These are phyloP conservation scores for Mythimna ferrago DNA, from an alignment of 2,888 invertebrate genomes.

Conservation along the genomic window DNA sequence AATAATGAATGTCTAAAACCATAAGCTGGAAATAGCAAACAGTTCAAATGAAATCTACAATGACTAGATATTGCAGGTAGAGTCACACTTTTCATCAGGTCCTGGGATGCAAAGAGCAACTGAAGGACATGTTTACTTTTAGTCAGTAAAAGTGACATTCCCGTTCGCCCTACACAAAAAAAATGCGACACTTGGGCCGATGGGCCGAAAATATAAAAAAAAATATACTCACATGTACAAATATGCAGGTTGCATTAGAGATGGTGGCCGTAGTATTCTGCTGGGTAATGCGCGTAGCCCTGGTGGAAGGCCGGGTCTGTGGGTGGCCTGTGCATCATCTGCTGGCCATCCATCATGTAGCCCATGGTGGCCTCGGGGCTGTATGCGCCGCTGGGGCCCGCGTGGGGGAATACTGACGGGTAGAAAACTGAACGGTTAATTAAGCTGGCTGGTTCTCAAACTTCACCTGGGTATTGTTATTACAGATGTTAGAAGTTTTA, in stretches of 20 bases:
- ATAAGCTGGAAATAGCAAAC: background rate
- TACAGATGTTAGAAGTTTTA: background rate
- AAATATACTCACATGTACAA: slow-evolving; percentile 87
- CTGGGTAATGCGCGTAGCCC: slow-evolving; percentile 97
- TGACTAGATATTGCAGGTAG: background rate
- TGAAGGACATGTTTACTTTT: no score
- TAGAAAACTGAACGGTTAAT: slow-evolving; percentile 89
- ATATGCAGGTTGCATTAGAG: slow-evolving; percentile 92
- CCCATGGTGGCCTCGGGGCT: slow-evolving; percentile 99
- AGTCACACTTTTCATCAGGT: no score
- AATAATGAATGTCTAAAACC: no score
- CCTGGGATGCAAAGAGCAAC: no score
- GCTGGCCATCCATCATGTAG: slow-evolving; percentile 99
- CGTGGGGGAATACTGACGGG: slow-evolving; percentile 96
- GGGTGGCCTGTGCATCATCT: slow-evolving; percentile 99
- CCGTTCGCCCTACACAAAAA: no score
- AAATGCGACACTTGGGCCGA: no score
- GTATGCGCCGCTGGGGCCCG: slow-evolving; percentile 98
- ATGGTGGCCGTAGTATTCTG: slow-evolving; percentile 98
- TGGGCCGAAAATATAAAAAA: background rate
- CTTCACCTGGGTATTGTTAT: slow-evolving; percentile 39
- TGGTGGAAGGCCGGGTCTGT: slow-evolving; percentile 98
- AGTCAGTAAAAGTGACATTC: no score
- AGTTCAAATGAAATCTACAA: background rate
- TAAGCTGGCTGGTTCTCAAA: slow-evolving; percentile 75